Conservation (phyloP, 2,888 invertebrate genomes). For the Odontothrips loti region DNA sequence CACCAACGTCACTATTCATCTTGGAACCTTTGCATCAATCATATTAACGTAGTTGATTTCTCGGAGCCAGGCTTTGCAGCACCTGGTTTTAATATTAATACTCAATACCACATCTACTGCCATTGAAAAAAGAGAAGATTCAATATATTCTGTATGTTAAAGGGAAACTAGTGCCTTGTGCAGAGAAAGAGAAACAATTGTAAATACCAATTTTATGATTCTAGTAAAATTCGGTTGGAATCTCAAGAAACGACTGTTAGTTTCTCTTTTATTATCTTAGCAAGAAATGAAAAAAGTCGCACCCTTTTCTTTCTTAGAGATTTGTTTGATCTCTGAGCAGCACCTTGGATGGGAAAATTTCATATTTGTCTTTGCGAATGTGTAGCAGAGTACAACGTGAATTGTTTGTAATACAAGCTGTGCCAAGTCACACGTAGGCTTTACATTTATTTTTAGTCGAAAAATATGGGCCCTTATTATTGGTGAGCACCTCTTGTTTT, state of each 20-base stretch:
- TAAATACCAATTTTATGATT: not conserved
- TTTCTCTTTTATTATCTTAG: not conserved
- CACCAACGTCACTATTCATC: slow-evolving; percentile 24
- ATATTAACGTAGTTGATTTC: slow-evolving; percentile 18
- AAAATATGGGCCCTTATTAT: no score
- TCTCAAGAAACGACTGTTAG: slow-evolving; percentile 17
- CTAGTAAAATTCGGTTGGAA: not conserved
- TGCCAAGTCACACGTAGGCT: no score
- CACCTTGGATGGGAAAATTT: not conserved
- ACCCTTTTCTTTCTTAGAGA: not conserved
- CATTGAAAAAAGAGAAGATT: slow-evolving; percentile 2
- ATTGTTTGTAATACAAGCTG: not conserved
- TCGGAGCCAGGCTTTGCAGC: not conserved
- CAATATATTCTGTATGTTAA: not conserved
- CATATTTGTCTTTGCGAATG: not conserved
- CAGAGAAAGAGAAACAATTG: slow-evolving; percentile 1
- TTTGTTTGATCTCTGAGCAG: not conserved
- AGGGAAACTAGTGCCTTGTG: slow-evolving; percentile 26
- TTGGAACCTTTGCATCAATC: slow-evolving; percentile 26
- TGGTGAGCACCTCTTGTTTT: no score
- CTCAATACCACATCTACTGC: slow-evolving; percentile 17
- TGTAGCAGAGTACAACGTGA: no score
- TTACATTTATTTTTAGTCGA: no score
- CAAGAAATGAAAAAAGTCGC: not conserved
- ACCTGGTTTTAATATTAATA: slow-evolving; percentile 15